These are phyloP conservation scores for Strix aluco DNA, from an alignment of 2,113 vertebrate species.

Conservation along the genomic window DNA sequence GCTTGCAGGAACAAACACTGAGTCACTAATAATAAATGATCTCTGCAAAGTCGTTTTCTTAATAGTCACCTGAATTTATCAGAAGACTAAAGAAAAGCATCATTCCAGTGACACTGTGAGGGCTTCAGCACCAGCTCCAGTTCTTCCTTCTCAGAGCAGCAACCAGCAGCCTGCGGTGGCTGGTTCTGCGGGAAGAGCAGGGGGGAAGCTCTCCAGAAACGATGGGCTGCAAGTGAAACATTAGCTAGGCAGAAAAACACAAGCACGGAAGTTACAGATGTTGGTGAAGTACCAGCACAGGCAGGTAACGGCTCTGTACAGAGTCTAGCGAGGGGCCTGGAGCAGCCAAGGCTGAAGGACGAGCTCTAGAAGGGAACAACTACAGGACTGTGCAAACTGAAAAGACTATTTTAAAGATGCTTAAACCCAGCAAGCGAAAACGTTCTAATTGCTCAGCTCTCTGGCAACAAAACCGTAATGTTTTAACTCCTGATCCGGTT, in stretches of 20 bases:
- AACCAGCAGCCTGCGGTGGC: neutral
- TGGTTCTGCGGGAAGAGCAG: neutral
- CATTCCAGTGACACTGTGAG: neutral
- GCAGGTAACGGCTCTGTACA: neutral
- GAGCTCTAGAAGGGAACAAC: neutral
- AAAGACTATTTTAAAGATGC: neutral
- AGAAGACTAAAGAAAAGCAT: neutral
- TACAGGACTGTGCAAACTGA: neutral
- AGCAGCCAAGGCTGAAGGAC: neutral
- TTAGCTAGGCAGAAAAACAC: neutral
- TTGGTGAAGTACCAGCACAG: neutral
- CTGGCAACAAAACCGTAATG: neutral
- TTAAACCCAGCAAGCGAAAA: neutral
- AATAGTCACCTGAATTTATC: neutral
- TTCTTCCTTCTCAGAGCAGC: neutral
- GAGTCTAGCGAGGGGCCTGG: neutral
- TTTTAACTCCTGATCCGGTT: neutral
- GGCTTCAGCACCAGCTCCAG: neutral
- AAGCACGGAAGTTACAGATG: neutral
- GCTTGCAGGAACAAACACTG: neutral
- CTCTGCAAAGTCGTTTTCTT: neutral
- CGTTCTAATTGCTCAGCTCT: neutral
- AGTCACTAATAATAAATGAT: neutral
- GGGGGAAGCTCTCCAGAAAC: neutral
- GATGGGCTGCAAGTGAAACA: no score